Evolutionary conservation across 2,113 vertebrate genomes (phyloP).

Genomic region (Daphoenositta chrysoptera): DNA sequence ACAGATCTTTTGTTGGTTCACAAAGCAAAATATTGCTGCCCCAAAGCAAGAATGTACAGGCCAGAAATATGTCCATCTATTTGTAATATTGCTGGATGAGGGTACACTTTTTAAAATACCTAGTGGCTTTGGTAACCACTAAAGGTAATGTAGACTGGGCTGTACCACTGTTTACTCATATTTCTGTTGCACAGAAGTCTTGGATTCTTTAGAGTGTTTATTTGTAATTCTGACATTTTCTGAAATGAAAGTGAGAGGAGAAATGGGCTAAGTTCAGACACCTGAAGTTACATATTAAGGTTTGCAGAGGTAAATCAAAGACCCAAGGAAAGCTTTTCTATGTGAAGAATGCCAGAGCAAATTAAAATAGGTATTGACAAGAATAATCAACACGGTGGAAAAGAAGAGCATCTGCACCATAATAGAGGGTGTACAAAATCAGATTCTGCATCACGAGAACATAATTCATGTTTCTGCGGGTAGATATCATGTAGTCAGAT

Average conservation of each 20-base stretch:
- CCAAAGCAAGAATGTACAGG: neutral
- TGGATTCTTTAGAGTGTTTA: neutral
- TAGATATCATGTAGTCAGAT: neutral
- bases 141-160: neutral
- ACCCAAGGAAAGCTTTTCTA: neutral
- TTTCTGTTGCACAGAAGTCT: neutral
- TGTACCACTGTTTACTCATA: neutral
- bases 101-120: neutral
- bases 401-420: neutral
- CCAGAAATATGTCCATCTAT: neutral
- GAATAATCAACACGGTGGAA: neutral
- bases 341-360: neutral
- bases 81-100: neutral
- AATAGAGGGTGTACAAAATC: neutral
- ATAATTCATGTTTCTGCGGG: neutral
- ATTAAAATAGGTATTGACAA: conserved; percentile 16
- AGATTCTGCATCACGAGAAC: neutral
- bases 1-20: neutral
- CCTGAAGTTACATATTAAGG: neutral
- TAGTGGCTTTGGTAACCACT: neutral
- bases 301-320: neutral
- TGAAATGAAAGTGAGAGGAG: neutral
- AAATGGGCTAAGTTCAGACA: neutral
- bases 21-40: neutral
- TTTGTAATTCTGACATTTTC: neutral